Evolutionary conservation across 2,797 vertebrate species (phyloP), one percentile per base, ranked within the genome.

Genomic region (Oryzias sinensis): DNA sequence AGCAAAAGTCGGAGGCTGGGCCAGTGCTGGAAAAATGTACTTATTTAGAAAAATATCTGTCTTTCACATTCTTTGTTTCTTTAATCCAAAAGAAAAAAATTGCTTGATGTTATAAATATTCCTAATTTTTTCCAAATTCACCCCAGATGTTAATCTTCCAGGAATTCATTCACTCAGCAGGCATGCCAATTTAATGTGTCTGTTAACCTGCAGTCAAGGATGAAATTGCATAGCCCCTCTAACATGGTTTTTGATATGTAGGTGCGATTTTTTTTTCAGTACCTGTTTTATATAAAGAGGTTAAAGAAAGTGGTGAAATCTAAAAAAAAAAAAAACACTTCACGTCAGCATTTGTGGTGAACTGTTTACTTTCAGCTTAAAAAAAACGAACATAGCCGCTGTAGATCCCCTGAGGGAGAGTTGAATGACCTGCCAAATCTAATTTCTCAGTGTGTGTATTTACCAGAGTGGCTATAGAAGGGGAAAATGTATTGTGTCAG

Each of bases 401-500:
- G 74, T 77, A 82, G 77, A 83, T 85, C 70, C 79, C 77, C 25
- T 9, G 24, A 60, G 68, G 81, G 85, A 75, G 67, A 66, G 65
- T 66, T 79, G 86, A 83, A 76, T 79, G 82, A 78, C 82, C 86
- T 88, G 85, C 76, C 85, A 87, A 87, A 85, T 85, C 80, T 83
- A 84, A 87, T 88, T 85, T 84, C 79, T 87, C 71, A 76, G 63
- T 76, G 65, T 82, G 83, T 86, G 75, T 82, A 80, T 83, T 86
- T 87, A 84, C 82, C 78, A 79, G 75, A 83, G 63, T 61, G 63
- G 78, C 78, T 82, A 71, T 81, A 77, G 74, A 14, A 14, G 67
- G 75, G 73, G 56, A 44, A 79, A 80, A 85, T 85, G 73, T 53
- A 85, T 83, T 81, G 79, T 82, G 86, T 87, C 84, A 86, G 78